These are phyloP conservation scores for Myopa testacea DNA, from an alignment of 2,888 invertebrate species.

Conservation along the genomic window DNA sequence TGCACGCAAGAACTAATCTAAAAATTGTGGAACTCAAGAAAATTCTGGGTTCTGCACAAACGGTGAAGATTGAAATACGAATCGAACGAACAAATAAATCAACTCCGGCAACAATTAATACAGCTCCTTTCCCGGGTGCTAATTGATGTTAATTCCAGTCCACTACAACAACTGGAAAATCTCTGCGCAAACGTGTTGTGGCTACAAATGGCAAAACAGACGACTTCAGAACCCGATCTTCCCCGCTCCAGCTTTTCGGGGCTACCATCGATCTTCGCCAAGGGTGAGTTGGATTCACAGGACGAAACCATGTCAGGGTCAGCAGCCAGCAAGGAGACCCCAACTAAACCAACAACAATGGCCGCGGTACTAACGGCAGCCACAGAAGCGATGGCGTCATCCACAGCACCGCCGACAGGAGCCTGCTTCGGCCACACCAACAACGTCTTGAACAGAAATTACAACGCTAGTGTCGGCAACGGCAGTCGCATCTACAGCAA, in stretches of 20 bases:
- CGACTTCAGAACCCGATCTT: constrained; percentile 40
- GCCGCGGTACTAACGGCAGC: constrained; percentile 18
- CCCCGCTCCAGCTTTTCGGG: constrained; percentile 52
- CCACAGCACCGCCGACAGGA: not conserved
- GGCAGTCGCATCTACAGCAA: not conserved
- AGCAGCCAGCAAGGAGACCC: constrained; percentile 37
- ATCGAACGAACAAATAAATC: too few relatives aligned
- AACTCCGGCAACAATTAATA: constrained; percentile 44
- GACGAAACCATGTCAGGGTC: constrained; percentile 50
- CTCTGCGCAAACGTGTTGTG: constrained; percentile 34
- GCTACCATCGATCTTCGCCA: constrained; percentile 64
- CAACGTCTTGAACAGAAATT: not conserved
- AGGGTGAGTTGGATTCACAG: constrained; percentile 61
- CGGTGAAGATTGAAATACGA: too few relatives aligned
- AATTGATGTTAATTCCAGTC: constrained; percentile 45
- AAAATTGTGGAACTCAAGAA: too few relatives aligned
- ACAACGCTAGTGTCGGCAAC: constrained; percentile 15
- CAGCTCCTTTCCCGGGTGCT: constrained; percentile 56
- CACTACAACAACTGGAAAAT: constrained; percentile 49
- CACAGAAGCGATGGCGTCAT: constrained; percentile 10
- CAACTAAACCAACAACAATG: not conserved
- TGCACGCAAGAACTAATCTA: too few relatives aligned
- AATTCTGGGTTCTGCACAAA: too few relatives aligned
- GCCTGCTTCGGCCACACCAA: constrained; percentile 25
- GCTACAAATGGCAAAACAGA: constrained; percentile 19